Evolutionary conservation across 1,140 invertebrate species (phyloP), one percentile per base, ranked within the genome.

Genomic region (Rhynchophorus ferrugineus): DNA sequence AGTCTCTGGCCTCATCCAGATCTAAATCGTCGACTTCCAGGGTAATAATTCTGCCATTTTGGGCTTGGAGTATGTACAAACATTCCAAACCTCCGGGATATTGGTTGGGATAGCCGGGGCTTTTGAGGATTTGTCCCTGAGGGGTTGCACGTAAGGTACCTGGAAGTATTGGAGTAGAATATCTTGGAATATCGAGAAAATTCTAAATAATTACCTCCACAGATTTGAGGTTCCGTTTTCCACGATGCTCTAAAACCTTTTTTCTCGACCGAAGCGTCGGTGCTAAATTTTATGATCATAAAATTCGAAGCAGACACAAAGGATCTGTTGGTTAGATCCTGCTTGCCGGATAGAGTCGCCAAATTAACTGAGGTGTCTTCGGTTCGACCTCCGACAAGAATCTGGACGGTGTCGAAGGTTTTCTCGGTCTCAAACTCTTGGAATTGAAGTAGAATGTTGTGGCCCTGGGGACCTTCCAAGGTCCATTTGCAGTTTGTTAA

Each of bases 381-480:
- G 2, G 94, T 95, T 61, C 90, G 78, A 17, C 94, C 95, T 18
- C 95, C 95, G 1, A 91, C 91, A 57, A 96, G 75, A 58, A 98
- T 90, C 72, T 95, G 91, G 3, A 98, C 91, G 24, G 92, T 91
- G 71, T 98, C 95, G 64, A 94, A 93, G 61, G 89, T 87, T 68
- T 93, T 89, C 73, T 98, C 95, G 3, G 94, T 98, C 67, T 95
- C 92, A 71, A 98, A 97, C 73, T 95, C 89, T 78, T 91, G 91
- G 71, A 98, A 95, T 73, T 85, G 82, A 47, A 95, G 73, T 22
- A 93, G 79, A 54, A 96, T 92, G 62, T 92, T 93, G 69, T 94
- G 90, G 34, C 94, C 94, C 71, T 95, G 83, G 3, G 93, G 93
- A 19, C 91, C 93, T 75, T 98, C 94, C 38, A 98, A 74, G 0